Base-by-base conservation (phyloP, 2,888 invertebrate species). In the Heliconius charithonia region DNA sequence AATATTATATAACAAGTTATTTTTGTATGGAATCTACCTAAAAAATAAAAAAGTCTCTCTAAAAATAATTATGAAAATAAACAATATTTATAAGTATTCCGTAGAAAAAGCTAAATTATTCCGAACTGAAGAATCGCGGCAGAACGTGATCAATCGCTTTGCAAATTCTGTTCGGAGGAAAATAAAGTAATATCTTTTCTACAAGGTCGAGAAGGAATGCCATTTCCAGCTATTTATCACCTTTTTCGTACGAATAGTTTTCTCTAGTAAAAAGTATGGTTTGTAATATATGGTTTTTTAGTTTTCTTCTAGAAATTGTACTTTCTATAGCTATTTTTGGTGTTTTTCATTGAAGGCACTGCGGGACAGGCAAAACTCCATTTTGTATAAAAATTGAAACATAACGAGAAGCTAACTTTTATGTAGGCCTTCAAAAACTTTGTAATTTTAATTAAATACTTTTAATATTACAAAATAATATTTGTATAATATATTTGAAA, bases 111-210 rank as follows among this genome's bases (percentile, higher is more conserved):
- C 32, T 41, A 67, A 67, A 74, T 74, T 62, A 62, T 78, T 67
- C 67, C 41, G n/a, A 73, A 41, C 41, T 45, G 75, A 79, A 67
- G 79, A 72, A 79, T 81, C 79, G 75, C 71, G 77, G 74, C 79
- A 75, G 72, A 77, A 79, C 77, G 79, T 81, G 79, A 81, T 77
- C 81, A 79, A 72, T 79, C 70, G 75, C 77, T 63, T 77, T 76
- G 63, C 45, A 71, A 71, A 79, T 79, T 56, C 69, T 41, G 79
- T 59, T 75, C 74, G 75, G 72, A 79, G 79, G 62, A 75, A 81
- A 79, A 78, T 78, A 78, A 77, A 81, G 79, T 77, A 79, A 79
- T 81, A 79, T 29, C 67, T 78, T 79, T 75, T 66, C 77, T 79
- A 74, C 79, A 29, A 75, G 77, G 79, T 71, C 77, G 77, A 75